Base-by-base conservation (phyloP, 2,888 invertebrate genomes). In the Oligia strigilis region DNA sequence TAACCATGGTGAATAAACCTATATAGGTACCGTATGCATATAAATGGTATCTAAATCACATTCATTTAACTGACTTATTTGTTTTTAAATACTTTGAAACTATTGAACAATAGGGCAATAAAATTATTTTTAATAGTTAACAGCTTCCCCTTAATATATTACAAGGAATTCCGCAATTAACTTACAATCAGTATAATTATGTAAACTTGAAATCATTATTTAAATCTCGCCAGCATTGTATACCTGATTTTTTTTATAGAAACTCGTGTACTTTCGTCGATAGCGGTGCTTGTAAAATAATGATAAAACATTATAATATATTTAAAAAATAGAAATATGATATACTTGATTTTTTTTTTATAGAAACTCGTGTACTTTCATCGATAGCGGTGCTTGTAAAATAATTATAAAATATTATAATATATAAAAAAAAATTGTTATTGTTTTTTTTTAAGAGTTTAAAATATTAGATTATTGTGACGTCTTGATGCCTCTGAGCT, bases 141-240 rank as follows among this genome's bases (percentile, higher is more conserved):
- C 71, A 72, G 78, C 78, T 88, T 82, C 87, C 75, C 71, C 78
- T 84, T 84, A 78, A 80, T 73, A 83, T 83, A 84, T 83, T 81
- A 83, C 86, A 77, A 79, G 78, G 81, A 84, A 89, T 88, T 86
- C 84, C 72, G 88, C 78, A 88, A 88, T 89, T 86, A 83, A 75
- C 82, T 80, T 74, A 82, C 86, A 82, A 82, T 88, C 82, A 74
- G 83, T 84, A 82, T 86, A 86, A 88, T 88, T 84, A 89, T 86
- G 86, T 76, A 80, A 82, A 86, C 75, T 80, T 88, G 82, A 87
- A 86, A 83, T 89, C 84, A 83, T 88, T 88, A 88, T 89, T 89
- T 82, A 89, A 87, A 89, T 88, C 83, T 88, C 58, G 60, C 60
- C 71, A 79, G 71, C 89, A 85, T 81, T 83, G 86, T 82, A 78